phyloP scores from a whole-genome alignment of 2,888 invertebrate genomes.

The Lymantria dispar region DNA sequence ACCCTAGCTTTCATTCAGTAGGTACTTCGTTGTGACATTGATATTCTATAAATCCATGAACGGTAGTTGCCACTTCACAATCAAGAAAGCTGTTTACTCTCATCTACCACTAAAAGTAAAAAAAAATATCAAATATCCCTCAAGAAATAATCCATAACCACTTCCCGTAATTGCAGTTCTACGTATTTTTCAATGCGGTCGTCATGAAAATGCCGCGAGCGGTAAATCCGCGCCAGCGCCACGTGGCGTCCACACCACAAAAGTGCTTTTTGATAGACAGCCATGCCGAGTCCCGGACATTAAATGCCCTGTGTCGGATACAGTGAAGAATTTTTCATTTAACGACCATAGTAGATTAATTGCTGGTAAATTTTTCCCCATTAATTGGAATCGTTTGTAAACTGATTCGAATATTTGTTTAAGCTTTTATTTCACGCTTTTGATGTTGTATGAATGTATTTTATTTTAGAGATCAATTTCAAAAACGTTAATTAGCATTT shows the following conservation, averaged over 20 bases:
- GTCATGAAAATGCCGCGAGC: constrained; percentile 66
- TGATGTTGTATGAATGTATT: constrained; percentile 7
- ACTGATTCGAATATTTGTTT: constrained; percentile 29
- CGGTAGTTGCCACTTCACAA: too few relatives aligned
- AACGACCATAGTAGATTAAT: constrained; percentile 50
- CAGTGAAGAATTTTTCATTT: constrained; percentile 64
- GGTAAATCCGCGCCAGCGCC: constrained; percentile 61
- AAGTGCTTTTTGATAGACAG: constrained; percentile 76
- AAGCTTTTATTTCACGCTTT: constrained; percentile 12
- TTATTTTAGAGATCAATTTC: not conserved
- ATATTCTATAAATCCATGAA: too few relatives aligned
- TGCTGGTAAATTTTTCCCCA: constrained; percentile 30
- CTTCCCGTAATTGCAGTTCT: constrained; percentile 23
- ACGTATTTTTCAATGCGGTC: constrained; percentile 48
- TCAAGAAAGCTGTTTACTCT: too few relatives aligned
- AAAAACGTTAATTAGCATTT: too few relatives aligned
- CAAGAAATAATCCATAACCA: not conserved
- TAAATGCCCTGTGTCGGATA: constrained; percentile 56
- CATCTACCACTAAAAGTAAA: not conserved
- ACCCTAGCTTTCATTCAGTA: too few relatives aligned
- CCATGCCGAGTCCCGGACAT: constrained; percentile 50
- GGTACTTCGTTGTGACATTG: too few relatives aligned
- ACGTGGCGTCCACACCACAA: constrained; percentile 65
- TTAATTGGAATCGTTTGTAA: constrained; percentile 18
- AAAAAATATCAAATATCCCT: not conserved